A percentile compares a stretch with the other conserved stretches of the same genome.
Evolutionary conservation across 1,140 invertebrate species (phyloP).

Genomic region (Drosophila orena): DNA sequence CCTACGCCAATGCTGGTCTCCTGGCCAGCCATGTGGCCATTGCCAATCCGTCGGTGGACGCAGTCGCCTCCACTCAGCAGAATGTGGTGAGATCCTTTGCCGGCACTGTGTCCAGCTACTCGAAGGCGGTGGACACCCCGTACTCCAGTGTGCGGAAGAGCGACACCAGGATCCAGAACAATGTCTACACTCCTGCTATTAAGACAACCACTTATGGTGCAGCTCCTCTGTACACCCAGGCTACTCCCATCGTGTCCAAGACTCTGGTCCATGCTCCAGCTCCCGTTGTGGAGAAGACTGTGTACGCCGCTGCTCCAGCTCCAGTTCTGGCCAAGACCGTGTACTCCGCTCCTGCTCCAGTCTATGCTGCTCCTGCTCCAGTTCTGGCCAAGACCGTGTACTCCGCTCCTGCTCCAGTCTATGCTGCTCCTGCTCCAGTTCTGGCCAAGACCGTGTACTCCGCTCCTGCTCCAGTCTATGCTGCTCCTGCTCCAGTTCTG

Average conservation of each 20-base stretch:
- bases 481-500: slow-evolving; percentile 84
- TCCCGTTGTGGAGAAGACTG: slow-evolving; percentile 47
- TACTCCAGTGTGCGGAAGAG: slow-evolving; percentile 88
- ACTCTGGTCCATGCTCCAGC: slow-evolving; percentile 76
- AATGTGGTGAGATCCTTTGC: slow-evolving; percentile 86
- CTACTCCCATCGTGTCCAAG: slow-evolving; percentile 57
- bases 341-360: slow-evolving; percentile 85
- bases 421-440: slow-evolving; percentile 84
- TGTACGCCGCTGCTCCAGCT: slow-evolving; percentile 37
- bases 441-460: slow-evolving; percentile 82
- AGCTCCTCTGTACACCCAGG: slow-evolving; percentile 68
- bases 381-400: slow-evolving; percentile 86
- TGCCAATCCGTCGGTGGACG: slow-evolving; percentile 84
- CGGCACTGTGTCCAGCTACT: slow-evolving; percentile 87
- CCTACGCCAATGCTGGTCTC: slow-evolving; percentile 85
- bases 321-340: slow-evolving; percentile 69
- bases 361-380: slow-evolving; percentile 84
- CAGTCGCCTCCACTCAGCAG: slow-evolving; percentile 86
- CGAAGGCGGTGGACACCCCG: slow-evolving; percentile 87
- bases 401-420: slow-evolving; percentile 84
- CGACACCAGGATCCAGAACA: slow-evolving; percentile 85
- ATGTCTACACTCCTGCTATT: slow-evolving; percentile 82
- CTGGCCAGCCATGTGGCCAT: slow-evolving; percentile 54
- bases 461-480: slow-evolving; percentile 84
- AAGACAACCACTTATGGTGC: slow-evolving; percentile 69